Conservation (phyloP, 2,113 vertebrate species). For the Monopterus albus region DNA sequence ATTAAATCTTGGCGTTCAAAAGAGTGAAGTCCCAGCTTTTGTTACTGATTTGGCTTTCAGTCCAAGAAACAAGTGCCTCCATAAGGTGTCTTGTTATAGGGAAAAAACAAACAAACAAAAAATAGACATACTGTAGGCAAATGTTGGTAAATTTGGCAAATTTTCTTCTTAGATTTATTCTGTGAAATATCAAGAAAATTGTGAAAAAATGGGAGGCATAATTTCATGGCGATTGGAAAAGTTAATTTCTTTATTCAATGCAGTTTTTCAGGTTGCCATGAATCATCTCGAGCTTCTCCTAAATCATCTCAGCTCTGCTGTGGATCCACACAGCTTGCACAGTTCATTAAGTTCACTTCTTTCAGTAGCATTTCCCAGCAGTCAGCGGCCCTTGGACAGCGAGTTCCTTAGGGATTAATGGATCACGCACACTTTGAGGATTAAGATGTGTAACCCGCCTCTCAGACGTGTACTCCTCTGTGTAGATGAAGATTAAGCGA, state of each 20-base stretch:
- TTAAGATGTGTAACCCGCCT: too few relatives aligned
- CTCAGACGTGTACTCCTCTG: constrained; percentile 20
- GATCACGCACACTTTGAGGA: constrained; percentile 52
- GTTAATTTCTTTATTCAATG: too few relatives aligned
- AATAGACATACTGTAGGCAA: too few relatives aligned
- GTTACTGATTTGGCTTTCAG: background rate
- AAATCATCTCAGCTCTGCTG: background rate
- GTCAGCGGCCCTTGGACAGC: background rate
- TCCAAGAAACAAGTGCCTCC: background rate
- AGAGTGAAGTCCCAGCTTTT: background rate
- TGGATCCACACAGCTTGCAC: background rate
- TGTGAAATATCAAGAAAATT: too few relatives aligned
- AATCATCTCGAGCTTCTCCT: background rate
- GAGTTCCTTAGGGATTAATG: constrained; percentile 45
- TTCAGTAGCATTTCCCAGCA: too few relatives aligned
- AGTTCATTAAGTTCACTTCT: too few relatives aligned
- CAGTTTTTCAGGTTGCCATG: background rate
- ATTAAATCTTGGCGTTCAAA: background rate
- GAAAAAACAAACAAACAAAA: too few relatives aligned
- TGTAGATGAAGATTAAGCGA: constrained; percentile 22
- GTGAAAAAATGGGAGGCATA: too few relatives aligned
- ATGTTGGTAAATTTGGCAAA: too few relatives aligned
- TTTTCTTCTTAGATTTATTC: too few relatives aligned
- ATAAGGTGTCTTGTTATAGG: too few relatives aligned
- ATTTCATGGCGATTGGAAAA: too few relatives aligned